Base-by-base conservation (phyloP, 2,888 invertebrate species). In the Tetanocera ferruginea region DNA sequence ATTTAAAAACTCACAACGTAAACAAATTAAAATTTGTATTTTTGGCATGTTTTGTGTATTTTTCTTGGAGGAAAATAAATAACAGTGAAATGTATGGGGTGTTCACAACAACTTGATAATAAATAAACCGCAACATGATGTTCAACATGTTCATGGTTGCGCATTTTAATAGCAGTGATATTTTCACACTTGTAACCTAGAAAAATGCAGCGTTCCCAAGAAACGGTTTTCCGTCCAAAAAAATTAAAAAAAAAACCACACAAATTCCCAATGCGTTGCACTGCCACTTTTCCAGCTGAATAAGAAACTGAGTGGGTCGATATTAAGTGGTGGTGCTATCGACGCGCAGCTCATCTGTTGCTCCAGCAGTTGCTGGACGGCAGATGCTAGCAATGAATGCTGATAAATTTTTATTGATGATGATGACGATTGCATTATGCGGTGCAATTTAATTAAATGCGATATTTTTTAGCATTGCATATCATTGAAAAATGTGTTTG, bases 271-370 rank as follows among this genome's bases (percentile, higher is more conserved):
- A 2, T 11, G 25, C 60, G 3, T 28, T 17, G 25, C 11, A 43
- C 43, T 43, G 43, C 43, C 11, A 37, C 37, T 37, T 37, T 37
- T 37, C 6, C 37, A 37, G 37, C 8, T 8, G 6, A 37, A 37
- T 11, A 60, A 60, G 28, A 28, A 25, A 73, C 14, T 77, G 80
- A 78, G 80, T 78, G 77, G 81, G 81, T 77, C 72, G 81, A 80
- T 79, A 78, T 80, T 73, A 79, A 81, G 81, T 79, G 71, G 79
- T 77, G 37, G 64, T 25, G 57, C 31, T 37, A 64, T 43, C 43
- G 43, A 43, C 14, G 43, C 51, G 55, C 71, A 71, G 37, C 34
- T 67, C n/a, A 6, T 67, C 43, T 43, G 43, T 11, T 43, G 43
- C 43, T 43, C 2, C 14, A 14, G 11, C 14, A 11, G 43, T 23